Conservation (phyloP, 2,113 vertebrate genomes). For the Phaetusa simplex region DNA sequence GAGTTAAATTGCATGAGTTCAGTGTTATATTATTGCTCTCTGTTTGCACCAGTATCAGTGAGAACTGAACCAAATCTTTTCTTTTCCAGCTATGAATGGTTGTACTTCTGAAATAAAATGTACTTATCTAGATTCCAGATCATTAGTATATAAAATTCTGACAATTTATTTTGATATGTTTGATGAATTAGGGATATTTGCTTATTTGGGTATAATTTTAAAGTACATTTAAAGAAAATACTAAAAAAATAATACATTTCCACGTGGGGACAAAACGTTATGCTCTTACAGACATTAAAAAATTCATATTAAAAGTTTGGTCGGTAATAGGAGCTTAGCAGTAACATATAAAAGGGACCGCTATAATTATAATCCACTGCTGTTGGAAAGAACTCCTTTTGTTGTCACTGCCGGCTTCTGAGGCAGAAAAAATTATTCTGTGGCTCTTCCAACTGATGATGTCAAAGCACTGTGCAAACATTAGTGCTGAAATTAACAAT, state of each 20-base stretch:
- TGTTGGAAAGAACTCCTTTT: constrained; percentile 4
- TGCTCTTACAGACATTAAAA: not conserved
- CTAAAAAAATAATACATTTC: not conserved
- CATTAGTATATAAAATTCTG: not conserved
- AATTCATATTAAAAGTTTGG: not conserved
- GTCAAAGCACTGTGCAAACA: constrained; percentile 13
- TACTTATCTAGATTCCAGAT: not conserved
- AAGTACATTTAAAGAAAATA: not conserved
- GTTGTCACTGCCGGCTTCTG: not conserved
- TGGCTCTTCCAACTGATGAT: constrained; percentile 6
- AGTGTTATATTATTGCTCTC: not conserved
- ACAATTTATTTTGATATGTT: not conserved
- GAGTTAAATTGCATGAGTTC: constrained; percentile 13
- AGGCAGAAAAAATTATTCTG: constrained; percentile 4
- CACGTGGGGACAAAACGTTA: not conserved
- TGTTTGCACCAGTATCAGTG: not conserved
- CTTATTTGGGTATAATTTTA: constrained; percentile 1
- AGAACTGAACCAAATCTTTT: constrained; percentile 12
- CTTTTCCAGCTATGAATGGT: not conserved
- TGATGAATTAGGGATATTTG: not conserved
- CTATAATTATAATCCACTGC: not conserved
- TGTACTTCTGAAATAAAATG: constrained; percentile 20
- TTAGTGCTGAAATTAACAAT: constrained; percentile 6
- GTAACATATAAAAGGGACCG: not conserved
- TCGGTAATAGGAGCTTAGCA: not conserved